Conservation (phyloP, 2,113 vertebrate species). For the Vulpes ferrilata region DNA sequence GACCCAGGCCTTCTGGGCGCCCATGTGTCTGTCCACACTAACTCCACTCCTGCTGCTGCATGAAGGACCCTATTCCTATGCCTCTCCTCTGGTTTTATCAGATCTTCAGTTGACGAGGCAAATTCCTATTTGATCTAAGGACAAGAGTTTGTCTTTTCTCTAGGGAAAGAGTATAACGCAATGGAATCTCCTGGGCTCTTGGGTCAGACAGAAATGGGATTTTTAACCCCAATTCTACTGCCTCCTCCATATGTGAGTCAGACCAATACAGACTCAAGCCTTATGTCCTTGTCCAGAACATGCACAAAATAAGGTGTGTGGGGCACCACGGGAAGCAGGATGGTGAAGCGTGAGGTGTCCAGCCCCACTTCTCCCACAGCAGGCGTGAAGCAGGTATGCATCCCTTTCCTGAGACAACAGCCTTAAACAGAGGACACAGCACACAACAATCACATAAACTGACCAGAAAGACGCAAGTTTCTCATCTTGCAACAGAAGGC, state of each 20-base stretch:
- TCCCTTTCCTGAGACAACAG: accelerated
- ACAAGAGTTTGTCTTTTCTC: not conserved
- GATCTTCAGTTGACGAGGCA: not conserved
- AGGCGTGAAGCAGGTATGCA: accelerated
- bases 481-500: not conserved
- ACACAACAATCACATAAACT: not conserved
- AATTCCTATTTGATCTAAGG: not conserved
- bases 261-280: accelerated
- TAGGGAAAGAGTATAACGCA: accelerated
- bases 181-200: not conserved
- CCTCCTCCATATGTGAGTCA: accelerated
- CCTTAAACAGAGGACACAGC: not conserved
- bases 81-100: accelerated
- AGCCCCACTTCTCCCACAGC: not conserved
- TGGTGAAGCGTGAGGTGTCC: accelerated
- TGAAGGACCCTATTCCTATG: accelerated
- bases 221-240: accelerated
- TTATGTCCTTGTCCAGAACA: accelerated
- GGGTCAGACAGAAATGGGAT: accelerated
- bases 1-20: accelerated
- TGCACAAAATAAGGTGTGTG: not conserved
- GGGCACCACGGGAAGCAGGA: not conserved
- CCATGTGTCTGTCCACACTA: accelerated
- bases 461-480: no score
- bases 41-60: accelerated